These are phyloP conservation scores for Seira ritae DNA, from an alignment of 2,888 invertebrate species.

Conservation along the genomic window DNA sequence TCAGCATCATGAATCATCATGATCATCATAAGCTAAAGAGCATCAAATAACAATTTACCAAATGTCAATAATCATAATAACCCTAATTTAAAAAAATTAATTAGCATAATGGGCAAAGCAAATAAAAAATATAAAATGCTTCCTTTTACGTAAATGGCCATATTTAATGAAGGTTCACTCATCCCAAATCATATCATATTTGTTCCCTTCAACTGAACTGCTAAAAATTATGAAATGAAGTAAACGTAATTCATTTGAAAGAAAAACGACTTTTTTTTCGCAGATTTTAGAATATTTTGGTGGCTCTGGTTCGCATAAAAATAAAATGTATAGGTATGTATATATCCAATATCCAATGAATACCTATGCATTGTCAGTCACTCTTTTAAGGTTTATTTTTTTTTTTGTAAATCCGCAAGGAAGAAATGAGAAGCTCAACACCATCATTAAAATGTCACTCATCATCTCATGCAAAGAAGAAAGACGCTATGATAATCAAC, in stretches of 20 bases:
- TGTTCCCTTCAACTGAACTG: neutral
- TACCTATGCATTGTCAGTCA: constrained; percentile 5
- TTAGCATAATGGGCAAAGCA: neutral
- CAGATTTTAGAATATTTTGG: no score
- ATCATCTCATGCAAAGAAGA: constrained; percentile 54
- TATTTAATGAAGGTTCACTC: constrained; percentile 5
- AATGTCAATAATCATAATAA: neutral
- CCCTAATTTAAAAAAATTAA: neutral
- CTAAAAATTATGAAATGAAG: constrained; percentile 6
- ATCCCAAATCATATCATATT: neutral
- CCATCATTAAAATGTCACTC: constrained; percentile 64
- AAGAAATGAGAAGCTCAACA: constrained; percentile 46
- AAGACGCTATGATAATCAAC: neutral
- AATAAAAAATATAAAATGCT: no score
- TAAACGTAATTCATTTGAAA: neutral
- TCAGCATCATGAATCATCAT: neutral
- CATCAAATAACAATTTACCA: constrained; percentile 6
- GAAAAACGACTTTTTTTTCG: neutral
- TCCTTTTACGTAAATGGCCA: neutral
- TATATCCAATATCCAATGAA: no score
- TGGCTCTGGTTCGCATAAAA: neutral
- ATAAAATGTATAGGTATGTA: no score
- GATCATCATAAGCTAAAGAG: neutral
- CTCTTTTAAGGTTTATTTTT: neutral
- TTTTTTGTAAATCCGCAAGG: constrained; percentile 33